These are phyloP conservation scores for Xylota segnis DNA, from an alignment of 2,888 invertebrate genomes.

Conservation along the genomic window DNA sequence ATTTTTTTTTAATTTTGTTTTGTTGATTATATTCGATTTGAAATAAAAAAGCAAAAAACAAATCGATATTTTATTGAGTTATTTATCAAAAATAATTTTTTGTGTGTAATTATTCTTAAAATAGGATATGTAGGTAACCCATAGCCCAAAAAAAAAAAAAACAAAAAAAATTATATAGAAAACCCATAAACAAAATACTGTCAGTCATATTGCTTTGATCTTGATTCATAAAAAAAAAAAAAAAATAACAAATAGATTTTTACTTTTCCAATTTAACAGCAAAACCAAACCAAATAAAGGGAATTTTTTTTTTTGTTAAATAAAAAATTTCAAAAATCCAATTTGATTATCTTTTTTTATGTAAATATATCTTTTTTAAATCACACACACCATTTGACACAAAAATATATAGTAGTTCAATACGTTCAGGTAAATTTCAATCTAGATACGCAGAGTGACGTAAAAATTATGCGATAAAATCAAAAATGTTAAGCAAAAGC, in stretches of 20 bases:
- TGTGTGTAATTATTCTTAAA: conserved; percentile 46
- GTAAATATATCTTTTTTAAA: conserved; percentile 34
- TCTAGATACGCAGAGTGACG: conserved; percentile 58
- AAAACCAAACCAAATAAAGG: conserved; percentile 57
- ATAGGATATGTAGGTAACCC: conserved; percentile 32
- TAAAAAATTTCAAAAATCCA: conserved; percentile 54
- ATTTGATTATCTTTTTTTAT: conserved; percentile 25
- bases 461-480: conserved; percentile 44
- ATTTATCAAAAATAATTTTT: conserved; percentile 39
- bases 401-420: conserved; percentile 36
- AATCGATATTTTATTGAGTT: conserved; percentile 74
- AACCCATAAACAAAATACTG: conserved; percentile 26
- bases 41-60: conserved; percentile 77
- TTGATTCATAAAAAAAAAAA: conserved; percentile 20
- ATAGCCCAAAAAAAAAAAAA: conserved; percentile 28
- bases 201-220: conserved; percentile 13
- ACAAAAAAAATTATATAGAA: background rate
- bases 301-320: conserved; percentile 38
- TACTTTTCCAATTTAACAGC: conserved; percentile 42
- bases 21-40: conserved; percentile 73
- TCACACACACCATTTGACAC: conserved; percentile 71
- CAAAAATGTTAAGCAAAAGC: conserved; percentile 53
- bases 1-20: conserved; percentile 38
- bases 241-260: conserved; percentile 6
- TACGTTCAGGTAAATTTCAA: conserved; percentile 43